Evolutionary conservation across 2,113 vertebrate genomes (phyloP).

Genomic region (Cyanistes caeruleus): DNA sequence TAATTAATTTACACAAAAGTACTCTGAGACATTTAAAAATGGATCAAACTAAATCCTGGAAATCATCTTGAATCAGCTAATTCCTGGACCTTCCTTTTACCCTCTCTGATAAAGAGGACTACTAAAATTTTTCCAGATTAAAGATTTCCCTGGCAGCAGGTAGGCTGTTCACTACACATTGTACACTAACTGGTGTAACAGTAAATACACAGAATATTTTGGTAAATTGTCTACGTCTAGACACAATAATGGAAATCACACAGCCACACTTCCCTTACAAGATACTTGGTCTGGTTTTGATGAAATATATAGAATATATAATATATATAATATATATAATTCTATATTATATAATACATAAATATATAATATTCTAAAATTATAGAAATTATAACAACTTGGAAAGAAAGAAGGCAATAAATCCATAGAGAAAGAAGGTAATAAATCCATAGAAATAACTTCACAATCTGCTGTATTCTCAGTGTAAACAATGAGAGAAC

Average conservation of each 20-base stretch:
- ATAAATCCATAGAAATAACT: not conserved
- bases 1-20: not conserved
- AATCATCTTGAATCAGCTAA: not conserved
- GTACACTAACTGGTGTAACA: not conserved
- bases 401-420: not conserved
- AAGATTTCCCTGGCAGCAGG: not conserved
- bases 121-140: not conserved
- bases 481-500: not conserved
- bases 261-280: not conserved
- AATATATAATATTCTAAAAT: too few species aligned
- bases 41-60: not conserved
- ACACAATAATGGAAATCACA: not conserved
- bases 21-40: not conserved
- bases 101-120: not conserved
- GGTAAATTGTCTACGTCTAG: not conserved
- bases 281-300: not conserved
- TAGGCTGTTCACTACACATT: accelerated
- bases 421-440: not conserved
- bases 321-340: too few species aligned
- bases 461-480: not conserved
- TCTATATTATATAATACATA: too few species aligned
- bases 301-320: not conserved
- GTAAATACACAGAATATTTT: not conserved
- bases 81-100: not conserved
- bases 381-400: not conserved